Percentiles rank a stretch among this genome's conserved stretches.
Conservation (phyloP, 2,797 vertebrate species). For the Etheostoma nigrum region DNA sequence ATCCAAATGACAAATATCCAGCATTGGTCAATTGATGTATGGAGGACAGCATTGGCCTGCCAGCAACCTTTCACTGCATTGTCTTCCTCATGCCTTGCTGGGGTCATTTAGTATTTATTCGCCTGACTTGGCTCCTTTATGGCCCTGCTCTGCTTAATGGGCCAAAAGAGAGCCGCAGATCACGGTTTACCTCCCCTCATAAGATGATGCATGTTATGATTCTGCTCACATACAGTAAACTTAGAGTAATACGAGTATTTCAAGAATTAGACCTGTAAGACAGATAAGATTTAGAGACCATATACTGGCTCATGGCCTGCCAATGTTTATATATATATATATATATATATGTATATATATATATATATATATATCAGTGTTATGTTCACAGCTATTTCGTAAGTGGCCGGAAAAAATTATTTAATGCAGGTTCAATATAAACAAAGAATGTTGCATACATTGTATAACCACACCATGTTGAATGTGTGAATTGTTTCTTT, state of each 20-base stretch:
- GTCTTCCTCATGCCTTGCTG: constrained; percentile 39
- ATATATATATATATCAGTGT: no score
- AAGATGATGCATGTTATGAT: constrained; percentile 31
- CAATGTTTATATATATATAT: background rate
- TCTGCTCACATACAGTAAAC: constrained; percentile 34
- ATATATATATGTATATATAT: no score
- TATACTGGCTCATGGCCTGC: background rate
- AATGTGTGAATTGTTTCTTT: background rate
- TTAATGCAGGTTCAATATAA: no score
- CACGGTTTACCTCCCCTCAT: constrained; percentile 49
- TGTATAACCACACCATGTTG: no score
- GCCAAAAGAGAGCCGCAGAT: constrained; percentile 64
- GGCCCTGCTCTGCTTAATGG: constrained; percentile 73
- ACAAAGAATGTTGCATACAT: no score
- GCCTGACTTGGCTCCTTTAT: constrained; percentile 64
- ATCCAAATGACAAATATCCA: constrained; percentile 64
- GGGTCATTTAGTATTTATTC: constrained; percentile 70
- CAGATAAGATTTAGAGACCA: background rate
- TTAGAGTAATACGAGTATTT: background rate
- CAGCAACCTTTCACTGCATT: constrained; percentile 33
- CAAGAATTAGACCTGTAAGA: background rate
- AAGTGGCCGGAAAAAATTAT: no score
- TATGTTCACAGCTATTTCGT: no score
- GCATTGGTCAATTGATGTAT: constrained; percentile 59
- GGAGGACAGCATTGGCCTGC: constrained; percentile 33